Evolutionary conservation across 2,797 vertebrate species (phyloP), one percentile per base, ranked within the genome.

Genomic region (Artibeus lituratus): DNA sequence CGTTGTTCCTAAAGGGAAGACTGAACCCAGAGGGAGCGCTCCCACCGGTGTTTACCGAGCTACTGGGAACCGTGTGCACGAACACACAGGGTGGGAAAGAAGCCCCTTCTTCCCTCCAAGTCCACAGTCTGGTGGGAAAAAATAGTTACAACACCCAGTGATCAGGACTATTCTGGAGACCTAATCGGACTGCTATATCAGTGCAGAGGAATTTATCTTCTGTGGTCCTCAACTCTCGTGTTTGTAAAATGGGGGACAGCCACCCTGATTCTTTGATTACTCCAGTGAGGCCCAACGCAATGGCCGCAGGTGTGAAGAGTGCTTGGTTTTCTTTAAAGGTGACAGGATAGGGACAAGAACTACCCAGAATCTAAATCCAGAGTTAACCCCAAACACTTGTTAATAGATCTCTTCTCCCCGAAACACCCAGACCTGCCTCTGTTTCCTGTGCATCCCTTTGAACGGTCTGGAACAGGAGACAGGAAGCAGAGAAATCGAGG

Each of bases 331-430:
- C 88, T 87, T 86, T 49, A 24, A 37, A 95, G 37, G 67, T 80
- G 35, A 89, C 0, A 78, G 81, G 35, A 87, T 0, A 74, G 81
- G 53, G 42, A 69, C 62, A 53, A 77, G 51, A 74, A 95, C 26
- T 11, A 87, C 24, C 44, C 35, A 47, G 55, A 87, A 78, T 74
- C 65, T 47, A 94, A 81, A 83, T 32, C 70, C 74, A 67, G 3
- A 44, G 74, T 77, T 90, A 73, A 92, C 26, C 57, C 26, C 89
- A 77, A 92, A 95, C 44, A 67, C 72, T 77, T 83, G n/a, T 72
- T 90, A 67, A 91, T 62, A 35, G 2, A 92, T 59, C 35, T 91
- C 55, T 35, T 89, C 65, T 85, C 49, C 49, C 32, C 18, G 15
- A 22, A 44, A 84, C 19, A 24, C 76, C 22, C 83, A 87, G 91